Percentiles rank a stretch among this genome's conserved stretches.
Evolutionary conservation across 2,888 invertebrate genomes (phyloP).

Genomic region (Podotricha telesiphe): DNA sequence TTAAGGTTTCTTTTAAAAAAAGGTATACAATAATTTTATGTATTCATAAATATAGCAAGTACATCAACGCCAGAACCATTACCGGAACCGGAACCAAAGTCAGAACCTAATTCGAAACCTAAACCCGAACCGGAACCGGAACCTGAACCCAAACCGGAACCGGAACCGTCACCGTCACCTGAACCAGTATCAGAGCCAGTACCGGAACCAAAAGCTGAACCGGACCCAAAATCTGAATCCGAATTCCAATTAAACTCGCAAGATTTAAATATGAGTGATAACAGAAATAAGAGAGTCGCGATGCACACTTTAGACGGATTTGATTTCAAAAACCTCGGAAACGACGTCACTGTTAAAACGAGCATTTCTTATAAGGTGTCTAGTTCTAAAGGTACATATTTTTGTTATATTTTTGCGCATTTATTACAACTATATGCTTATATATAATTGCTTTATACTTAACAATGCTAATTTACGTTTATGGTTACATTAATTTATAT

Average conservation of each 20-base stretch:
- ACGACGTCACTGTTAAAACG: slow-evolving; percentile 89
- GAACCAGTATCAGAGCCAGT: slow-evolving; percentile 66
- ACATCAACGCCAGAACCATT: slow-evolving; percentile 61
- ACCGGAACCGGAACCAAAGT: slow-evolving; percentile 61
- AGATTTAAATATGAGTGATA: slow-evolving; percentile 59
- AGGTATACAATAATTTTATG: background rate
- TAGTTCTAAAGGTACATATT: slow-evolving; percentile 71
- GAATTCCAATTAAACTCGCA: slow-evolving; percentile 48
- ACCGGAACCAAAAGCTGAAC: slow-evolving; percentile 57
- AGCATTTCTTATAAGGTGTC: slow-evolving; percentile 92
- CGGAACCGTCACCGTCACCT: background rate
- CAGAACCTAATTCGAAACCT: slow-evolving; percentile 59
- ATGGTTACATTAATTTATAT: too few relatives aligned
- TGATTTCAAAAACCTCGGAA: slow-evolving; percentile 75
- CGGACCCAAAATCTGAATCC: slow-evolving; percentile 65
- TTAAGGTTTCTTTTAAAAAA: background rate
- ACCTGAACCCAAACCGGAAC: slow-evolving; percentile 52
- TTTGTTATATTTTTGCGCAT: background rate
- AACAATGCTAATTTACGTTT: too few relatives aligned
- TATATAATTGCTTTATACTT: too few relatives aligned
- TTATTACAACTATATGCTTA: too few relatives aligned
- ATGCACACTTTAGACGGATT: slow-evolving; percentile 75
- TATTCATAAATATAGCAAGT: slow-evolving; percentile 50
- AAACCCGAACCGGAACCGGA: slow-evolving; percentile 70
- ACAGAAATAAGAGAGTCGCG: slow-evolving; percentile 83